Evolutionary conservation across 2,888 invertebrate genomes (phyloP), one percentile per base, ranked within the genome.

Genomic region (Tolmerus cingulatus): DNA sequence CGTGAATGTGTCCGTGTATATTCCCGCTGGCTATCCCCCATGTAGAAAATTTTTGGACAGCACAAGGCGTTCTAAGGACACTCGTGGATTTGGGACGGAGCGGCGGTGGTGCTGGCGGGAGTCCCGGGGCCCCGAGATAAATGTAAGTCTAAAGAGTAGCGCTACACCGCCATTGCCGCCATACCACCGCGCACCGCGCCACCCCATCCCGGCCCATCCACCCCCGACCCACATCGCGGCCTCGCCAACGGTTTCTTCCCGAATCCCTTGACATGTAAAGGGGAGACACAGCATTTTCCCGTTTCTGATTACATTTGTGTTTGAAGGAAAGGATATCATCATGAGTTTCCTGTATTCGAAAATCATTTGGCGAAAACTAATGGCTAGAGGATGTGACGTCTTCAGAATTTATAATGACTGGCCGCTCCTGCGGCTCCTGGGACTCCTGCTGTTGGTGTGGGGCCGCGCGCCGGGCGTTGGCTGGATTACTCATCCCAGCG

Each of bases 351-450:
- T 88, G 85, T 87, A 87, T 79, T 87, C 88, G 87, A 88, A 88
- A 88, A 88, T 88, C 88, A 88, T 88, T 88, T 88, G 88, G 87
- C 86, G 87, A 86, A 82, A 87, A 88, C 87, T 88, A 88, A 88
- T 88, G 87, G 88, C 57, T 88, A 85, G 87, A 87, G 66, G 79
- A 66, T 85, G 87, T 85, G 87, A 88, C 46, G 87, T 87, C 86
- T 82, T 76, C 87, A 37, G 87, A 87, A 87, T 88, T 87, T 88
- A 78, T 86, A 87, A 87, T 88, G 66, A 66, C 66, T 27, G 66
- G 79, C 30, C 66, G 74, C 43, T 40, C 66, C 7, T 57, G 5
- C 19, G 37, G 19, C 55, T 82, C 57, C 19, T n/a, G 23, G 57
- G 12, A 7, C 57, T 23, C 57, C 7, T 27, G 66, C 12, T 27